These are phyloP conservation scores for Papilio helenus DNA, from an alignment of 1,140 invertebrate species.

Conservation along the genomic window DNA sequence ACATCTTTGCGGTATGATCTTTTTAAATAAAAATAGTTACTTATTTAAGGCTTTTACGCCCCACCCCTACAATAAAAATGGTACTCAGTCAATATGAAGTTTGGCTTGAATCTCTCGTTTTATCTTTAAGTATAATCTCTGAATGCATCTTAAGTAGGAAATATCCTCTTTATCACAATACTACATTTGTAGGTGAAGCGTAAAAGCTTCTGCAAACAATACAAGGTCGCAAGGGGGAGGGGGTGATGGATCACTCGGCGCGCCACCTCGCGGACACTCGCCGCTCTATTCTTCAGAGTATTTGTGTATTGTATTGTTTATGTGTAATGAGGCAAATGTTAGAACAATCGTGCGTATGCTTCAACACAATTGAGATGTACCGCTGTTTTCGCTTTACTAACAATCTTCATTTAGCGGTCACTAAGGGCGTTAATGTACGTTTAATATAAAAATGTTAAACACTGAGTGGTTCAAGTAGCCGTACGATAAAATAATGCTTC, in stretches of 20 bases:
- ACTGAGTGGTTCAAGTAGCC: too few species aligned
- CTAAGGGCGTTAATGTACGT: too few species aligned
- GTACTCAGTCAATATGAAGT: too few species aligned
- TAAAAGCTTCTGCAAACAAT: neutral
- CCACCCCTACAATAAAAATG: too few species aligned
- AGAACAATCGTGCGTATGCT: neutral
- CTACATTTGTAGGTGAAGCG: neutral
- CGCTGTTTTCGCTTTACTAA: neutral
- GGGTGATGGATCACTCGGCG: neutral
- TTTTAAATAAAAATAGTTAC: too few species aligned
- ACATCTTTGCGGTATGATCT: too few species aligned
- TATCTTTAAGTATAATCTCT: too few species aligned
- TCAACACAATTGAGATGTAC: neutral
- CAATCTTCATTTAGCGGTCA: too few species aligned
- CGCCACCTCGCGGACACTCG: constrained; percentile 5
- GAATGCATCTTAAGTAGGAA: neutral
- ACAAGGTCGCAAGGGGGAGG: neutral
- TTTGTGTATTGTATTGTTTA: neutral
- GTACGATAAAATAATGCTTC: too few species aligned
- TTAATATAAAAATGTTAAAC: too few species aligned
- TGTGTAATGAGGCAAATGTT: neutral
- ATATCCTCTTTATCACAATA: neutral
- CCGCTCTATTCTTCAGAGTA: constrained; percentile 3
- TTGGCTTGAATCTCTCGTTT: too few species aligned
- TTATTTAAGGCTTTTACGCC: too few species aligned